phyloP scores from a whole-genome alignment of 64 coral and sea anemone species.

The Catalaphyllia jardinei region DNA sequence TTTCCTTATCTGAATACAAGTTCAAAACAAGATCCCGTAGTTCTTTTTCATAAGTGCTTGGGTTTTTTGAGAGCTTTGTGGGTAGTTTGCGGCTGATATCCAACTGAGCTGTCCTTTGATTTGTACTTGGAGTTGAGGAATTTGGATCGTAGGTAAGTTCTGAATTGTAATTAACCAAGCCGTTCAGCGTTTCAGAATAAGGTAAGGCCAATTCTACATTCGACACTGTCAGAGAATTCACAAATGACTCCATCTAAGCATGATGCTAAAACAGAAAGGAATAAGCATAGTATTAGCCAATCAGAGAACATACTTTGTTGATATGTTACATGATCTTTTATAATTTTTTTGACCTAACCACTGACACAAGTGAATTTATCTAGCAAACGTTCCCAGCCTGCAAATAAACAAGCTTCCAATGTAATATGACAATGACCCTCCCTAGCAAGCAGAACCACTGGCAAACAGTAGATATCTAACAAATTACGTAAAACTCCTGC shows the following conservation, averaged over 20 bases:
- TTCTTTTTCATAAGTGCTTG: constrained; percentile 51
- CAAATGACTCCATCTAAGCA: constrained; percentile 54
- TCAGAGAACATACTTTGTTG: too few species aligned
- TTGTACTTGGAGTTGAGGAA: not conserved
- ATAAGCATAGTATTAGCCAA: not conserved
- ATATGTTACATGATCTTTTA: too few species aligned
- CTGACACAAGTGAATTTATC: too few species aligned
- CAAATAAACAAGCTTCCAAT: too few species aligned
- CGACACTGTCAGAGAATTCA: constrained; percentile 6
- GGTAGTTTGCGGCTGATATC: constrained; percentile 29
- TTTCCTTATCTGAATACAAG: constrained; percentile 51
- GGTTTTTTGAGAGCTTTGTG: constrained; percentile 46
- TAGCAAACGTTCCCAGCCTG: too few species aligned
- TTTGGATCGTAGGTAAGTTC: constrained; percentile 19
- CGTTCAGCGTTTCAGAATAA: constrained; percentile 31
- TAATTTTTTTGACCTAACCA: too few species aligned
- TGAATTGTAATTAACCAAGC: constrained; percentile 16
- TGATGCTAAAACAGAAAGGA: constrained; percentile 26
- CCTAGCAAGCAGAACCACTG: too few species aligned
- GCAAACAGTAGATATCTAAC: too few species aligned
- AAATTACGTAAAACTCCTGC: not conserved
- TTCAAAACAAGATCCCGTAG: constrained; percentile 33
- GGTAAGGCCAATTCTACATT: not conserved
- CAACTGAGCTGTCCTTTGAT: not conserved
- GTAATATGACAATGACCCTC: too few species aligned